Base-by-base conservation (phyloP, 2,113 vertebrate genomes). In the Glaucomys volans region DNA sequence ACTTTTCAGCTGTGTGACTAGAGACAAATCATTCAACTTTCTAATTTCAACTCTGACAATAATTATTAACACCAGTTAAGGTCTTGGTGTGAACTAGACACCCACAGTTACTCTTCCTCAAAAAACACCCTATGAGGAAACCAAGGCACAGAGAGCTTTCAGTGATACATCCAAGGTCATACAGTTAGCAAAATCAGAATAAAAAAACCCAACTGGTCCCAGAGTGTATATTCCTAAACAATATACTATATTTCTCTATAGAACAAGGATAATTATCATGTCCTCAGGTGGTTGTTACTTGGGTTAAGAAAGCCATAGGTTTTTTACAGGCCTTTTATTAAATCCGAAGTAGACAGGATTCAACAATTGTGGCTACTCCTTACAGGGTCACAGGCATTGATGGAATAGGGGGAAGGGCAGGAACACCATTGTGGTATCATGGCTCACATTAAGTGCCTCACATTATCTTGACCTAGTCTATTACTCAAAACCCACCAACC, bases 401-500 rank as follows among this genome's bases (percentile, higher is more conserved):
- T 47, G 24, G 10, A 75, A 17, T 35, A 35, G 40, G 7, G 7
- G 24, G 35, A 17, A 71, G 37, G 64, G 9, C 35, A 35, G 0
- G n/a, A n/a, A 40, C 0, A 13, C 17, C 76, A 37, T 35, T 37
- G 13, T 18, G 8, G 11, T 26, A 0, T 26, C 11, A 26, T 54
- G 4, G 44, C 52, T 92, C 74, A 52, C n/a, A 91, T 30, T 47
- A 57, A 11, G 64, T 57, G 71, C 5, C 40, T 90, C n/a, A 12
- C 37, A 54, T 89, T 24, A 35, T 80, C 85, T 35, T 71, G n/a
- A 35, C 37, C 26, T 82, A 67, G 11, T 59, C 32, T 79, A 66
- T 90, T 79, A 82, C 81, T 76, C 32, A 37, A 26, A 47, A 52
- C 76, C 77, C 52, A 74, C 50, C 84, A 86, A 59, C 37, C 82